phyloP scores from a whole-genome alignment of 2,888 invertebrate genomes.

The Didymodactylos carnosus region DNA sequence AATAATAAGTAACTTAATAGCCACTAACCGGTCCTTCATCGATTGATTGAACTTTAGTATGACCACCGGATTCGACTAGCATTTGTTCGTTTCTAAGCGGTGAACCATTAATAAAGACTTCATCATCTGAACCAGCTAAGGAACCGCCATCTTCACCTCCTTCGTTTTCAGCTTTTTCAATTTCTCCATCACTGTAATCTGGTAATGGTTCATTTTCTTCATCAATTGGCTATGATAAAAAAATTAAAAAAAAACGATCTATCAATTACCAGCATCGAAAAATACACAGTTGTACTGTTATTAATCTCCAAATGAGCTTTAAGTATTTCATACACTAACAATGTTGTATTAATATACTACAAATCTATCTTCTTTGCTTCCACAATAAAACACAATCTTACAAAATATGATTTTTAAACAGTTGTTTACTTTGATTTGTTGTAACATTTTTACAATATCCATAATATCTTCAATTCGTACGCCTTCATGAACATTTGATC shows the following conservation, averaged over 20 bases:
- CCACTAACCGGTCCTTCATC: not conserved
- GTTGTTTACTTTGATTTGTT: slow-evolving; percentile 19
- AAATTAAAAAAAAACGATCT: not conserved
- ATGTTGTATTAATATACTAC: too few relatives aligned
- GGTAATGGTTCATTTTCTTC: slow-evolving; percentile 14
- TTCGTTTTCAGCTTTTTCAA: slow-evolving; percentile 5
- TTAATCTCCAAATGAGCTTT: too few relatives aligned
- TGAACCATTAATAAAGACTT: not conserved
- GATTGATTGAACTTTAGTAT: not conserved
- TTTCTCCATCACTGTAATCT: slow-evolving; percentile 14
- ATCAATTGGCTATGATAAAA: slow-evolving; percentile 11
- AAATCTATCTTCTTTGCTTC: too few relatives aligned
- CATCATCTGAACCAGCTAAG: not conserved
- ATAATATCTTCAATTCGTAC: slow-evolving; percentile 20
- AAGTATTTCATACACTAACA: too few relatives aligned
- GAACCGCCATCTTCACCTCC: slow-evolving; percentile 5
- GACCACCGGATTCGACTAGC: not conserved
- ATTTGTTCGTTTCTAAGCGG: not conserved
- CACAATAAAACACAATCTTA: not conserved
- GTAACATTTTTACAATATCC: slow-evolving; percentile 20
- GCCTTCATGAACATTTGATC: slow-evolving; percentile 16
- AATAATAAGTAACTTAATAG: not conserved
- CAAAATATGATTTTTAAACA: not conserved
- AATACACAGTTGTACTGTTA: too few relatives aligned
- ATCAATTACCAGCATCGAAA: not conserved